Evolutionary conservation across 1,140 invertebrate species (phyloP).

Genomic region (Drosophila bocki): DNA sequence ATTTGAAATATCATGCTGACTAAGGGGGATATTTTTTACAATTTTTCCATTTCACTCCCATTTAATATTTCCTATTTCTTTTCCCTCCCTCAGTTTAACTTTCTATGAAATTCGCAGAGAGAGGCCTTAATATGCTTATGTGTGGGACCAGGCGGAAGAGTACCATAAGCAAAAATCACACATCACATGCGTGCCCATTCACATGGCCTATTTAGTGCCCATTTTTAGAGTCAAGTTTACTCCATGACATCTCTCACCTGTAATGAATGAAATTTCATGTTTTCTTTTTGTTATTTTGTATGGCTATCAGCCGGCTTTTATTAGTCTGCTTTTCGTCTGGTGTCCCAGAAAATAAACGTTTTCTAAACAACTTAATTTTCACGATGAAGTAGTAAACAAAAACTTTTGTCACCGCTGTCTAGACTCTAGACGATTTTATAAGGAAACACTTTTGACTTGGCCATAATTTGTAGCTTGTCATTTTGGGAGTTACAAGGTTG

Average conservation of each 20-base stretch:
- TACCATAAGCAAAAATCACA: conserved; percentile 27
- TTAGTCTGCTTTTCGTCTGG: conserved; percentile 9
- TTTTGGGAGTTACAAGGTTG: conserved; percentile 7
- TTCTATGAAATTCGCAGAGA: conserved; percentile 37
- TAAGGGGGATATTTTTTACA: conserved; percentile 50
- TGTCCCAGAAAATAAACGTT: conserved; percentile 7
- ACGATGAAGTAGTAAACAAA: conserved; percentile 4
- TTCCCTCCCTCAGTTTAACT: conserved; percentile 22
- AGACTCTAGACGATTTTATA: conserved; percentile 43
- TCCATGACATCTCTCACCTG: conserved; percentile 20
- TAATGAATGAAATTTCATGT: conserved; percentile 22
- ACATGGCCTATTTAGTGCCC: conserved; percentile 1
- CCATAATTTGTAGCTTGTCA: conserved; percentile 10
- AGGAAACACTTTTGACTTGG: conserved; percentile 8
- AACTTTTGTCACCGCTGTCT: conserved; percentile 38
- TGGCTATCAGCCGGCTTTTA: conserved; percentile 3
- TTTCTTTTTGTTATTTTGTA: neutral
- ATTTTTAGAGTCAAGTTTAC: conserved; percentile 1
- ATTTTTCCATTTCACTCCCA: conserved; percentile 51
- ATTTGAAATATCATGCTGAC: conserved; percentile 74
- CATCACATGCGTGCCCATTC: conserved; percentile 23
- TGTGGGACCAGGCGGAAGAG: conserved; percentile 35
- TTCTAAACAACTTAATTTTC: conserved; percentile 14
- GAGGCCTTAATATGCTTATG: conserved; percentile 53
- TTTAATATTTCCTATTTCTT: conserved; percentile 22